Percentiles rank a stretch among this genome's conserved stretches.
phyloP scores from a whole-genome alignment of 2,797 vertebrate genomes.

The Scomberomorus guttatus region DNA sequence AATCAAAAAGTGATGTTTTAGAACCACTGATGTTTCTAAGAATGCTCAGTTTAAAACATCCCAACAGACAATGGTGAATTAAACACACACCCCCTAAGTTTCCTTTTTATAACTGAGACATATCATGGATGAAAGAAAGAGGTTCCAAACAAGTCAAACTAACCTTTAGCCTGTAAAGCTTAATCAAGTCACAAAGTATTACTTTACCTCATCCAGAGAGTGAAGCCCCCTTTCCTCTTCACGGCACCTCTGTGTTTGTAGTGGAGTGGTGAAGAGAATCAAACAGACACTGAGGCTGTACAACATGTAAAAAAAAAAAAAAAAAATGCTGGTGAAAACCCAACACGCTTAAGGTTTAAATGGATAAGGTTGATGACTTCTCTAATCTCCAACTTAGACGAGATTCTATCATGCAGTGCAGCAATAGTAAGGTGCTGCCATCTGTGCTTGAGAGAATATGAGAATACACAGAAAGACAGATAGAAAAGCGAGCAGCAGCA shows the following conservation, averaged over 20 bases:
- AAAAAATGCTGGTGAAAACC: conserved; percentile 36
- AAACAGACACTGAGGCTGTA: conserved; percentile 24
- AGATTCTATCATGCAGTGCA: conserved; percentile 42
- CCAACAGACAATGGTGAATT: not conserved
- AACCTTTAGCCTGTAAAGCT: not conserved
- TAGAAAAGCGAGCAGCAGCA: conserved; percentile 51
- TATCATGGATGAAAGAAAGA: not conserved
- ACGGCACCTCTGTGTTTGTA: conserved; percentile 30
- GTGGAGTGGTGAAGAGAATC: conserved; percentile 26
- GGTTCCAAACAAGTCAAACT: not conserved
- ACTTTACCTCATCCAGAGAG: conserved; percentile 63
- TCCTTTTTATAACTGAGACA: not conserved
- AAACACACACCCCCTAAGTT: not conserved
- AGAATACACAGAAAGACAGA: conserved; percentile 49
- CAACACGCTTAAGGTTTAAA: conserved; percentile 29
- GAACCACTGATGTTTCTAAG: not conserved
- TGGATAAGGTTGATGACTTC: conserved; percentile 17
- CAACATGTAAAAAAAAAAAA: conserved; percentile 35
- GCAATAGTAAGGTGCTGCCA: conserved; percentile 44
- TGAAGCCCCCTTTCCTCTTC: conserved; percentile 31
- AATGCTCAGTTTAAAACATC: not conserved
- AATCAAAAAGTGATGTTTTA: not conserved
- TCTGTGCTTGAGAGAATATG: conserved; percentile 41
- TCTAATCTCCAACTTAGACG: conserved; percentile 45
- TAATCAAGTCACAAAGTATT: not conserved